A percentile compares a stretch with the other conserved stretches of the same genome.
Conservation (phyloP, 2,113 vertebrate species). For the Stigmatopora argus region DNA sequence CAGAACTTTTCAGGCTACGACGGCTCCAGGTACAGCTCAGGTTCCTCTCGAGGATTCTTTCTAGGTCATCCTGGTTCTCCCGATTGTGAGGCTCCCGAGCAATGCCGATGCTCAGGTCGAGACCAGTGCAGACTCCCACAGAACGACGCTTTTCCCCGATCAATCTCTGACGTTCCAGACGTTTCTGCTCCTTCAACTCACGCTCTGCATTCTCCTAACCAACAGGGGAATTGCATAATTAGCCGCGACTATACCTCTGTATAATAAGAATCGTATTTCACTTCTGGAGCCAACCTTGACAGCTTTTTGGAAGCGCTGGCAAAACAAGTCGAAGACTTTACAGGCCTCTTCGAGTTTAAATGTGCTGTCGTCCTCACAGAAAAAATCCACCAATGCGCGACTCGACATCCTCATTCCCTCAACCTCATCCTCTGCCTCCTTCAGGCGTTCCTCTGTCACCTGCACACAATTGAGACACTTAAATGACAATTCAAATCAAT, state of each 20-base stretch:
- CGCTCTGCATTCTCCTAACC: constrained; percentile 73
- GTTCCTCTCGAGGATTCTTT: constrained; percentile 70
- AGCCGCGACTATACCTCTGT: no score
- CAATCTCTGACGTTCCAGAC: constrained; percentile 65
- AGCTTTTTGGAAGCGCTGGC: constrained; percentile 70
- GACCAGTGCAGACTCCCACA: constrained; percentile 61
- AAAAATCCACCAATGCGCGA: constrained; percentile 72
- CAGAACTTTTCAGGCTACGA: constrained; percentile 61
- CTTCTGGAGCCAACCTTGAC: constrained; percentile 56
- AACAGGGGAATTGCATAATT: background rate
- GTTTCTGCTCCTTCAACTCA: constrained; percentile 70
- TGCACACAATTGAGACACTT: constrained; percentile 24
- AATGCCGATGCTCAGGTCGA: constrained; percentile 46
- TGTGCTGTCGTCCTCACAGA: constrained; percentile 72
- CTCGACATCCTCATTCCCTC: constrained; percentile 69
- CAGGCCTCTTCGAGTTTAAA: constrained; percentile 75
- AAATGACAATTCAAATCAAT: background rate
- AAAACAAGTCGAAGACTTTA: constrained; percentile 69
- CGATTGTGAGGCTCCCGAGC: constrained; percentile 34
- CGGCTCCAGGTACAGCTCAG: constrained; percentile 64
- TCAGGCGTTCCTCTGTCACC: constrained; percentile 65
- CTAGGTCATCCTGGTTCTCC: constrained; percentile 66
- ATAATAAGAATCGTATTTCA: background rate
- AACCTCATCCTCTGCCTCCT: constrained; percentile 65
- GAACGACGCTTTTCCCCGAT: constrained; percentile 70